Conservation (phyloP, 2,797 vertebrate genomes). For the Epinephelus coioides region DNA sequence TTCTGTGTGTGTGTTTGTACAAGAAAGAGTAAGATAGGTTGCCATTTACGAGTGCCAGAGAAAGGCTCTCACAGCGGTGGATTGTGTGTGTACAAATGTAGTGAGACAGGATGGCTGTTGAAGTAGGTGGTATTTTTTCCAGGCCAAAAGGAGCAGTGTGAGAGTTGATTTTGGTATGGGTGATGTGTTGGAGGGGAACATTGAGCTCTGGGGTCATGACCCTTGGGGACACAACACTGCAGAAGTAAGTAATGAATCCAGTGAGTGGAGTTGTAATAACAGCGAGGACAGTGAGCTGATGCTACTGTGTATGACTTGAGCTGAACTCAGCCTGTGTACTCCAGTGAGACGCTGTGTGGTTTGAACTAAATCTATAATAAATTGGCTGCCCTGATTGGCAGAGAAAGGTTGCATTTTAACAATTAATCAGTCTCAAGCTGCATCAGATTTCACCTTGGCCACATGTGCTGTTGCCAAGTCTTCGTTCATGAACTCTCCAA, state of each 20-base stretch:
- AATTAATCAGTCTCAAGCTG: constrained; percentile 36
- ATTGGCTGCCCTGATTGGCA: constrained; percentile 24
- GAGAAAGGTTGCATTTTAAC: constrained; percentile 36
- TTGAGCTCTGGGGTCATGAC: constrained; percentile 45
- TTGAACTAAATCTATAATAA: constrained; percentile 43
- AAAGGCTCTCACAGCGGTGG: not conserved
- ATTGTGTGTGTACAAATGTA: not conserved
- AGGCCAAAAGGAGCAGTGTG: constrained; percentile 33
- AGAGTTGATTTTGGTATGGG: constrained; percentile 46
- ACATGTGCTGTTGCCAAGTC: constrained; percentile 2
- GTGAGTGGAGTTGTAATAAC: constrained; percentile 34
- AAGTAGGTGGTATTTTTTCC: constrained; percentile 27
- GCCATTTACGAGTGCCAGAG: constrained; percentile 12
- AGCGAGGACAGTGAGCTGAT: constrained; percentile 34
- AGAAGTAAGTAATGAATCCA: constrained; percentile 55
- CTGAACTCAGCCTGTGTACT: constrained; percentile 27
- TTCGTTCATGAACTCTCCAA: not conserved
- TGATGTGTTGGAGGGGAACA: constrained; percentile 32
- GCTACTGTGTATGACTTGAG: constrained; percentile 33
- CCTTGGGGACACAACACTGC: constrained; percentile 19
- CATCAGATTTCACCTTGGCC: constrained; percentile 13
- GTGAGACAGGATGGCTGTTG: not conserved
- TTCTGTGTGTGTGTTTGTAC: not conserved
- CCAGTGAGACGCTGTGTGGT: constrained; percentile 17
- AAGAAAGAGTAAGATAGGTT: constrained; percentile 3